Base-by-base conservation (phyloP, 1,140 invertebrate species). In the Papilio polytes region DNA sequence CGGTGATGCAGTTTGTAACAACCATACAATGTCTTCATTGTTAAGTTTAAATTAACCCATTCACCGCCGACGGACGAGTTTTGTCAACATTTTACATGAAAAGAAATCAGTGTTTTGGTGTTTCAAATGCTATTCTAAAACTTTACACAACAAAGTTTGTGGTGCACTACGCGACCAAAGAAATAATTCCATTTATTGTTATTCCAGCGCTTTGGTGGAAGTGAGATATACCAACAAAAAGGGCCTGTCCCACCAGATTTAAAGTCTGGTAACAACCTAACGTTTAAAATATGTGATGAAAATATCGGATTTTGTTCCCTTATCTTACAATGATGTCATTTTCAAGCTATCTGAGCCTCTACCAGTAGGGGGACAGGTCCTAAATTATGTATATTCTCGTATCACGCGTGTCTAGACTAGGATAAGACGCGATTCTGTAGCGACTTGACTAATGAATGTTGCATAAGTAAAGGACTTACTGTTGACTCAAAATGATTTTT, bases 401-500 rank as follows among this genome's bases (percentile, higher is more conserved):
- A 63, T 80, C 63, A 79, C 78, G 31, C 70, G 73, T 83, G 80
- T 83, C 82, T 80, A 31, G 56, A 80, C 73, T 80, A 31, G 81
- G 77, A 81, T 80, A 80, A 78, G 78, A 86, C 80, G 84, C 84
- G 83, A 84, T 86, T 81, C 81, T 79, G 76, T 51, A 48, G 79
- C 76, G 73, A 82, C 80, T 72, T 56, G 73, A 74, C 85, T 89
- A 89, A 89, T 88, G 83, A 88, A 88, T 88, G 83, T 87, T 88
- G 83, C 83, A 85, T 85, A 86, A 85, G 80, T 66, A 78, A 80
- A 82, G 80, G 22, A 73, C 9, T 20, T 56, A 56, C n/a, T 1
- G n/a, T 56, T 20, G 53, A 56, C 53, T 20, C 9, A 56, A 56
- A 10, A n/a, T 56, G n/a, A 20, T 8, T 18, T 18, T 20, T 56